A percentile compares a stretch with the other conserved stretches of the same genome.
These are phyloP conservation scores for Streptopelia turtur DNA, from an alignment of 2,797 vertebrate species.

Conservation along the genomic window DNA sequence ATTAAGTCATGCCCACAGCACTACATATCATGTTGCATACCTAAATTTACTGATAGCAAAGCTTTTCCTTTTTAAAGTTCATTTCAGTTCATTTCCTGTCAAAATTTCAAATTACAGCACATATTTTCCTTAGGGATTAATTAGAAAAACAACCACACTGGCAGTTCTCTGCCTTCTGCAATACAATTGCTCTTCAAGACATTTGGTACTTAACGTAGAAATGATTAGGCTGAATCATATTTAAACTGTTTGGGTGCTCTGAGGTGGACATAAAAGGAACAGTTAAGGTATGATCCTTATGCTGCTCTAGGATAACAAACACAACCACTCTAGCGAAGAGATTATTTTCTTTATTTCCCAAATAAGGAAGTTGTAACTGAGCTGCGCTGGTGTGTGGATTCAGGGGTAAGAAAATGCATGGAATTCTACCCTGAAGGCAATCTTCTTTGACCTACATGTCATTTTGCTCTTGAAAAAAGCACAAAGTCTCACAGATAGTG, in stretches of 20 bases:
- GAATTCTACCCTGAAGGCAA: not conserved
- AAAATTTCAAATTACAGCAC: not conserved
- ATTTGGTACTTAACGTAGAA: not conserved
- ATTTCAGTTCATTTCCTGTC: not conserved
- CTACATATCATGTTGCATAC: not conserved
- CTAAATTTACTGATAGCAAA: not conserved
- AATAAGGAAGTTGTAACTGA: not conserved
- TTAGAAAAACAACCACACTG: not conserved
- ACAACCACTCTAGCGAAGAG: not conserved
- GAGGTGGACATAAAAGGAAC: not conserved
- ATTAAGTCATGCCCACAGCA: not conserved
- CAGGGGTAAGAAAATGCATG: not conserved
- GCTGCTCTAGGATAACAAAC: not conserved
- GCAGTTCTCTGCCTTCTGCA: not conserved
- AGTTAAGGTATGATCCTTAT: not conserved
- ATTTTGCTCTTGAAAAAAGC: not conserved
- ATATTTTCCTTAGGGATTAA: not conserved
- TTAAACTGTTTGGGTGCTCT: not conserved
- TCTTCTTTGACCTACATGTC: not conserved
- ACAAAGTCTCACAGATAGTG: not conserved
- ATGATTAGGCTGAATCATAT: not conserved
- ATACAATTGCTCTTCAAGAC: not conserved
- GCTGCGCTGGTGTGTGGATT: not conserved
- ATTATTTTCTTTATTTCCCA: not conserved
- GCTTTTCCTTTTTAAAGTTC: not conserved